Base-by-base conservation (phyloP, 1,140 invertebrate genomes). In the Holotrichia oblita region DNA sequence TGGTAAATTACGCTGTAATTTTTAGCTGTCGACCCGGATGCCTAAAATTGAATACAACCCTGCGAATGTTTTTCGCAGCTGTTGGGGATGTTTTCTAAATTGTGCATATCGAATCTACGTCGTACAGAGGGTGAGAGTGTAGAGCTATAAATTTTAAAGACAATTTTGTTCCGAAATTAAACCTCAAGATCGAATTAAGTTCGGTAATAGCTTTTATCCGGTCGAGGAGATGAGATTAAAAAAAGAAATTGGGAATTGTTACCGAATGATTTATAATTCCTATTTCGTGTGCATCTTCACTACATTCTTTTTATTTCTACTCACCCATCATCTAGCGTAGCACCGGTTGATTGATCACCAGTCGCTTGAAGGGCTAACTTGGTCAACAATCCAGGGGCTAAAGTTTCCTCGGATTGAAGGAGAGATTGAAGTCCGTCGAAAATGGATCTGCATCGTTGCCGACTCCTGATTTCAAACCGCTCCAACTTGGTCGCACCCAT, bases 401-500 rank as follows among this genome's bases (percentile, higher is more conserved):
- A 85, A 3, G 86, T 87, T 22, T 91, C 90, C 80, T 93, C 0
- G 90, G 90, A 83, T 93, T 93, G 72, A 90, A 88, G 73, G 88
- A 87, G 27, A 93, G 85, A 78, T 89, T 87, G 83, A 91, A 94
- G 82, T 94, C 93, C 6, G 86, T 86, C 42, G 85, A 83, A 80
- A 85, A 86, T 8, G 84, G 84, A 84, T 86, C 86, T 80, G 83
- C 80, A 3, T 87, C 84, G 69, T 85, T 85, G 10, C 81, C 81
- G 61, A 80, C 80, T 41, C 85, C 87, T 0, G 85, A 85, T 85
- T 92, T 92, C 88, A 95, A 40, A 83, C 90, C 83, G 89, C 93
- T 93, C 93, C 97, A 98, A 9, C 92, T 90, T 0, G 97, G 94
- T 59, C 94, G 91, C 73, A 94, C 93, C 97, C 97, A 98, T 0